Conservation (phyloP, 2,888 invertebrate species). For the Parnassius smintheus region DNA sequence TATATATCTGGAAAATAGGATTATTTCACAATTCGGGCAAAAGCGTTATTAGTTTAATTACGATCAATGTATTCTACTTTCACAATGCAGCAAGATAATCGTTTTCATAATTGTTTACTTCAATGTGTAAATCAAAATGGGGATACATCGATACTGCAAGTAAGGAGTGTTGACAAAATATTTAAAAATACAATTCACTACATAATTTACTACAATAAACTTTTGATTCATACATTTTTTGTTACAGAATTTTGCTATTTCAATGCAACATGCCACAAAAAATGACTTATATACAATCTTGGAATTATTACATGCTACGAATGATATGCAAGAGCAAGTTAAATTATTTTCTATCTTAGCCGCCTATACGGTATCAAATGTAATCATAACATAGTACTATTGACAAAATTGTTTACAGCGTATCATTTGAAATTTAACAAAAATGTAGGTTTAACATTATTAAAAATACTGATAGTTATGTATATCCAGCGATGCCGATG, state of each 20-base stretch:
- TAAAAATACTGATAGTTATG: too few species aligned
- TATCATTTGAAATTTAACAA: too few species aligned
- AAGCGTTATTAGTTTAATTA: too few species aligned
- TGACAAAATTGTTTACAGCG: neutral
- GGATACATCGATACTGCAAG: conserved; percentile 7
- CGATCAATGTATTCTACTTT: neutral
- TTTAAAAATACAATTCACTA: neutral
- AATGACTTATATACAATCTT: conserved; percentile 44
- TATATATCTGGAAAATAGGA: too few species aligned
- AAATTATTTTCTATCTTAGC: conserved; percentile 56
- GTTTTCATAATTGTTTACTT: conserved; percentile 14
- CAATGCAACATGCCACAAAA: conserved; percentile 34
- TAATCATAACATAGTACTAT: conserved; percentile 38
- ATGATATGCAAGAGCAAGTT: conserved; percentile 46
- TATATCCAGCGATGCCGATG: too few species aligned
- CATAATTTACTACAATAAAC: conserved; percentile 6
- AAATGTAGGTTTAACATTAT: too few species aligned
- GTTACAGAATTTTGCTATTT: conserved; percentile 27
- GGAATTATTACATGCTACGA: conserved; percentile 45
- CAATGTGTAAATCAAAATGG: conserved; percentile 11
- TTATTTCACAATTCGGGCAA: too few species aligned
- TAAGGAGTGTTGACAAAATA: neutral
- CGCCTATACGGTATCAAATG: conserved; percentile 49
- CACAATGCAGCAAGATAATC: conserved; percentile 17
- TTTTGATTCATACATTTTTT: neutral